Evolutionary conservation across 2,888 invertebrate genomes (phyloP), one percentile per base, ranked within the genome.

Genomic region (Noctua fimbriata): DNA sequence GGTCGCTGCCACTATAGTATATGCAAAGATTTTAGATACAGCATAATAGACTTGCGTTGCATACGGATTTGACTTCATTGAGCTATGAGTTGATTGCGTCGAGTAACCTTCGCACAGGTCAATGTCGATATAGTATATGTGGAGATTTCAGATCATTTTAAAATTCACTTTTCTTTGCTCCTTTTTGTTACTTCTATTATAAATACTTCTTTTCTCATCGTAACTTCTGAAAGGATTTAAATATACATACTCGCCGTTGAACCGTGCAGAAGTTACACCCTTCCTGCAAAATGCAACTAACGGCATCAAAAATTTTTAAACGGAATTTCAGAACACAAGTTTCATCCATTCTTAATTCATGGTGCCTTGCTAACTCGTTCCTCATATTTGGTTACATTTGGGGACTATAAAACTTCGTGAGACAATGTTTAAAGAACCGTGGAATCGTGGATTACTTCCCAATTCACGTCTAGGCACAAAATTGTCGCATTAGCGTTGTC

Each of bases 1-100:
- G 95, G 95, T 95, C 95, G 94, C 89, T 92, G 93, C 79, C 93
- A 85, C 84, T 88, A 77, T 85, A 94, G 94, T 94, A 93, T 90
- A 93, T 84, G 89, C 83, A 71, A 84, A 81, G 89, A 76, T 76
- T 73, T 84, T 82, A 94, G 93, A 94, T 92, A 92, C 92, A 14
- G 32, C 16, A 16, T 41, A 58, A 16, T 73, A 49, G 69, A 72
- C 21, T 21, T 52, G 44, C 21, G 32, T 16, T 69, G 71, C 58
- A 73, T 69, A 65, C 49, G 66, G 28, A 66, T 73, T 77, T 74
- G 44, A 69, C 28, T 74, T 72, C 60, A 60, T 69, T 80, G 76
- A 76, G 60, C 58, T 73, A 71, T 65, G 71, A 71, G 67, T 63
- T 71, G 55, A 63, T 55, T 66, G 18, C 21, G 71, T 47, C 60